Conservation (phyloP, 2,797 vertebrate genomes). For the Enteromius radiatus region DNA sequence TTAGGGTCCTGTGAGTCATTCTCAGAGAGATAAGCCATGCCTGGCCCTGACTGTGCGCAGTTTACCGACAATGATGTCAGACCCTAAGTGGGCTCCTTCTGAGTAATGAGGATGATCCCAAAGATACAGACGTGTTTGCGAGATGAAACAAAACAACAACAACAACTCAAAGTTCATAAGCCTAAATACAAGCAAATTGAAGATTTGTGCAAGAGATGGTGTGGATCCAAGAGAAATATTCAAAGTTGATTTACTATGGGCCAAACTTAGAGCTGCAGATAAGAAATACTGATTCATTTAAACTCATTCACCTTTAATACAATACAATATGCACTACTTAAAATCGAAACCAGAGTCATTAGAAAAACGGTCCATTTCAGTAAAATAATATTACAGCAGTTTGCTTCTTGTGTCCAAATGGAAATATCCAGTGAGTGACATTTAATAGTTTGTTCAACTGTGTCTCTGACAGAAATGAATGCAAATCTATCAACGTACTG, state of each 20-base stretch:
- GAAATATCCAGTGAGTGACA: no score
- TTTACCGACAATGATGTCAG: conserved; percentile 28
- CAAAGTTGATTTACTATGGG: conserved; percentile 8
- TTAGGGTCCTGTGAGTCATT: conserved; percentile 64
- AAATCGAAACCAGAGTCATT: background rate
- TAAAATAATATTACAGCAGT: background rate
- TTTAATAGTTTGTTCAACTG: background rate
- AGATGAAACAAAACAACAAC: conserved; percentile 3
- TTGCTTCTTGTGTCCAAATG: background rate
- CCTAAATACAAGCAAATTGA: background rate
- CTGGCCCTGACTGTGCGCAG: conserved; percentile 29
- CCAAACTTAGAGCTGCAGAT: conserved; percentile 15
- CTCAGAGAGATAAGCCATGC: conserved; percentile 67
- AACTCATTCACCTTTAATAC: conserved; percentile 2
- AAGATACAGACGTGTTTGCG: background rate
- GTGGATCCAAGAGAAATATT: conserved; percentile 4
- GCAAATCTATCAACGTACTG: background rate
- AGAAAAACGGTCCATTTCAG: background rate
- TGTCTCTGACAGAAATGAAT: background rate
- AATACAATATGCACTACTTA: background rate
- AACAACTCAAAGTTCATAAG: background rate
- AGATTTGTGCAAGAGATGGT: background rate
- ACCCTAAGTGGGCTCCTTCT: background rate
- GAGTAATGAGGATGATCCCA: conserved; percentile 22
- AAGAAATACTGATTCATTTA: background rate